Conservation (phyloP, 2,888 invertebrate species). For the Drosophila siamana region DNA sequence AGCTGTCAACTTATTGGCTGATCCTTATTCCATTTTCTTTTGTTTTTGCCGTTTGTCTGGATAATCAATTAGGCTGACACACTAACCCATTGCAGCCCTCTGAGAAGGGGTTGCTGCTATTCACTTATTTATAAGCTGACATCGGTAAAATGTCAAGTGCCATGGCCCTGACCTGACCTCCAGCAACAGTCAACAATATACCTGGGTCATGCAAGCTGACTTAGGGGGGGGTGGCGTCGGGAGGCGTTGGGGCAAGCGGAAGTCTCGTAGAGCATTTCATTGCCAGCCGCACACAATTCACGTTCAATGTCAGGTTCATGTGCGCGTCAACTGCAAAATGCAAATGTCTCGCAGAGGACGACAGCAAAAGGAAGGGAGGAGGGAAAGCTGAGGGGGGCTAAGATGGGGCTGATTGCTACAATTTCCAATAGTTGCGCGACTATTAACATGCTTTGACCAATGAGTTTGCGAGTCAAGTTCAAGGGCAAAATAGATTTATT, state of each 20-base stretch:
- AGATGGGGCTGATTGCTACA: not conserved
- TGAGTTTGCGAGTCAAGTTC: not conserved
- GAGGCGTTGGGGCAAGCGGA: too few species aligned
- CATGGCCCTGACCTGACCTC: slow-evolving; percentile 82
- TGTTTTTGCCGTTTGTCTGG: not conserved
- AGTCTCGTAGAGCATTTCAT: slow-evolving; percentile 71
- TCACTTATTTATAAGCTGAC: slow-evolving; percentile 43
- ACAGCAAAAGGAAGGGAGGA: not conserved
- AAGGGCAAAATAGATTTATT: not conserved
- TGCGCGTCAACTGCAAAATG: slow-evolving; percentile 58
- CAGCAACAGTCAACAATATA: slow-evolving; percentile 16
- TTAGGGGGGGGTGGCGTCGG: not conserved
- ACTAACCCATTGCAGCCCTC: slow-evolving; percentile 37
- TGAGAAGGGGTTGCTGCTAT: not conserved
- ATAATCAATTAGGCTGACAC: slow-evolving; percentile 12
- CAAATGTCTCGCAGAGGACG: too few species aligned
- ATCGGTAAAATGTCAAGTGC: slow-evolving; percentile 77
- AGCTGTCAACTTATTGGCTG: not conserved
- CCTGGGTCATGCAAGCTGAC: too few species aligned
- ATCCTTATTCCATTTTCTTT: not conserved
- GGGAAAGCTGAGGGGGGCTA: not conserved
- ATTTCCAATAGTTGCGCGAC: not conserved
- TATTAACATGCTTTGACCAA: not conserved
- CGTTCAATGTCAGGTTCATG: slow-evolving; percentile 81
- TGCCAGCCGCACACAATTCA: slow-evolving; percentile 68